A percentile compares a stretch with the other conserved stretches of the same genome.
These are phyloP conservation scores for Papilio machaon DNA, from an alignment of 1,140 invertebrate species.

Conservation along the genomic window DNA sequence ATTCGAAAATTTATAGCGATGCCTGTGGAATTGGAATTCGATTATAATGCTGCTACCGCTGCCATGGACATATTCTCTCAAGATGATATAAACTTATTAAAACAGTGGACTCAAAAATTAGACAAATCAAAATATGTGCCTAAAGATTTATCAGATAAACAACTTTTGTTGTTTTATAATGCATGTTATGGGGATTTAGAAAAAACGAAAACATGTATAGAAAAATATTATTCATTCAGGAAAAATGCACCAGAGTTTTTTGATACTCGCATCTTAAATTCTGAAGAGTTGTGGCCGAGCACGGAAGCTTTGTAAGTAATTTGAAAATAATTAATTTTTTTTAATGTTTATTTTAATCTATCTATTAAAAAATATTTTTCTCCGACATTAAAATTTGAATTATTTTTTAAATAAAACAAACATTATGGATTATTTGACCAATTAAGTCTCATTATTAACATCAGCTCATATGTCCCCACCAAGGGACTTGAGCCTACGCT, in stretches of 20 bases:
- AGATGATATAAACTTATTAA: constrained; percentile 65
- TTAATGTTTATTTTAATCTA: too few species aligned
- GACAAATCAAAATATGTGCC: constrained; percentile 79
- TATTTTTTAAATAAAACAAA: neutral
- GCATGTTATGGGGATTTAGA: constrained; percentile 83
- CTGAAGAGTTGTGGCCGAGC: constrained; percentile 64
- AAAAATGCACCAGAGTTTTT: constrained; percentile 84
- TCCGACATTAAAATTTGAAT: too few species aligned
- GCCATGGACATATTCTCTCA: constrained; percentile 73
- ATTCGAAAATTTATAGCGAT: constrained; percentile 54
- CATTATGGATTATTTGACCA: too few species aligned
- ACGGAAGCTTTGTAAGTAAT: constrained; percentile 78
- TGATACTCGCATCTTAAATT: constrained; percentile 74
- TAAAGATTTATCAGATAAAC: constrained; percentile 78
- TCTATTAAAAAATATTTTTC: too few species aligned
- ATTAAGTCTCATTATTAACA: too few species aligned
- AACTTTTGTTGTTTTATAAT: constrained; percentile 83
- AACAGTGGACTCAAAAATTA: constrained; percentile 67
- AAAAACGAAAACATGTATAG: constrained; percentile 83
- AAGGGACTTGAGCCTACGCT: too few species aligned
- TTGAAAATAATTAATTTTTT: constrained; percentile 3
- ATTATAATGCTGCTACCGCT: constrained; percentile 62
- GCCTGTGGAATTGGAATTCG: constrained; percentile 71
- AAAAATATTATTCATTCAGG: constrained; percentile 82
- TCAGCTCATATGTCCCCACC: too few species aligned